A percentile compares a stretch with the other conserved stretches of the same genome.
Evolutionary conservation across 2,797 vertebrate species (phyloP).

Genomic region (Trematomus bernacchii): DNA sequence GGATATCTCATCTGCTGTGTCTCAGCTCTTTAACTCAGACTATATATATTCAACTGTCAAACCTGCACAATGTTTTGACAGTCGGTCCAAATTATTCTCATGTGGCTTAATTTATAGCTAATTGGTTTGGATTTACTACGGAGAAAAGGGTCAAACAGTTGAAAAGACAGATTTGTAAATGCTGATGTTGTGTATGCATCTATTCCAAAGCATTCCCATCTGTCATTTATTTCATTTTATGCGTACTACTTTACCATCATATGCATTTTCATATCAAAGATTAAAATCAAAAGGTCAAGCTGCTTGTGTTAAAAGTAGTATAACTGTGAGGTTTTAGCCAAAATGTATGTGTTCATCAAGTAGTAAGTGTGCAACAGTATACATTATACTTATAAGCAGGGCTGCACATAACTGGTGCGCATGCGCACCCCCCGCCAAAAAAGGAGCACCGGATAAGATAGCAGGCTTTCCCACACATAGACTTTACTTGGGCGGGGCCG

Average conservation of each 20-base stretch:
- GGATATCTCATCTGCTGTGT: constrained; percentile 50
- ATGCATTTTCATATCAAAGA: background rate
- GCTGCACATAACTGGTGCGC: no score
- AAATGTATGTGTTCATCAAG: no score
- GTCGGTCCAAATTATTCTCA: constrained; percentile 40
- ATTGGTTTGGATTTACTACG: background rate
- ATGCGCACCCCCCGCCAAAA: no score
- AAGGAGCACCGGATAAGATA: no score
- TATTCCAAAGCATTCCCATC: background rate
- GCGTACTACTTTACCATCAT: no score
- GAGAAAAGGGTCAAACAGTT: constrained; percentile 9
- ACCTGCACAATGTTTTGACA: constrained; percentile 30
- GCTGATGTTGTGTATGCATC: background rate
- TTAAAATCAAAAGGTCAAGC: background rate
- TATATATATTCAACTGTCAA: constrained; percentile 48
- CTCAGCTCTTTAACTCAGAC: constrained; percentile 35
- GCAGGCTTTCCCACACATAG: no score
- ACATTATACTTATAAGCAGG: no score
- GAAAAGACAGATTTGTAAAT: no score
- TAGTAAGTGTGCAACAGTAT: no score
- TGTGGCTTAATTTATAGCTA: constrained; percentile 30
- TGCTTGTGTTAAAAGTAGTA: no score
- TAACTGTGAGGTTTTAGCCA: no score
- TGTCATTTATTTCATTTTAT: background rate
- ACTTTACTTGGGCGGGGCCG: no score